Evolutionary conservation across 2,113 vertebrate genomes (phyloP), one percentile per base, ranked within the genome.

Genomic region (Phalacrocorax carbo): DNA sequence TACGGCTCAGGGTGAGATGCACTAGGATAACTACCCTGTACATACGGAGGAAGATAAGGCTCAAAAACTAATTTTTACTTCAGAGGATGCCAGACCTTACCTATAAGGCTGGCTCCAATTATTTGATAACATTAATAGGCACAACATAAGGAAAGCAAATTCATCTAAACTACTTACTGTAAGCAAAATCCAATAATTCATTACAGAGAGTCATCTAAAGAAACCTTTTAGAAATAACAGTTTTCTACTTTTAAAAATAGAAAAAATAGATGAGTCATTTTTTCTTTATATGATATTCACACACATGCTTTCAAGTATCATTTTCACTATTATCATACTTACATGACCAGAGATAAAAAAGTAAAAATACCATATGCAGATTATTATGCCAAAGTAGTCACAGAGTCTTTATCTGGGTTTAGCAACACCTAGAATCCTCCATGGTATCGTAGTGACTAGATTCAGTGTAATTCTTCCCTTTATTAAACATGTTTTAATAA

Each of bases 291-390:
- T 2, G 88, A 89, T 90, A 96, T 94, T 91, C 91, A 93, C 93
- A 97, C 88, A 90, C 91, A 90, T 72, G 76, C 68, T 95, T 96
- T 96, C 96, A 96, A 97, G 96, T 95, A 96, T 94, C 29, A 73
- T 93, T 92, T 96, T 92, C 78, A 86, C 82, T 88, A 76, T 87
- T 80, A 88, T 88, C 93, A 96, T 94, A 96, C 95, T 95, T 94
- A 93, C 90, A 97, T 38, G 55, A 32, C 85, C 86, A 95, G 55
- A 97, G 77, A 91, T 83, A 93, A 91, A 85, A 86, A 93, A 94
- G 65, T 75, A 26, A 94, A 73, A 95, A 89, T 65, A 73, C 61
- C 57, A 32, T 80, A 94, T 86, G 49, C 44, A 92, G 86, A 93
- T 88, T 76, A 93, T 78, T 91, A 96, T 36, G 62, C 75, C 62